phyloP scores from a whole-genome alignment of 2,888 invertebrate genomes.

The Rotaria macrura region DNA sequence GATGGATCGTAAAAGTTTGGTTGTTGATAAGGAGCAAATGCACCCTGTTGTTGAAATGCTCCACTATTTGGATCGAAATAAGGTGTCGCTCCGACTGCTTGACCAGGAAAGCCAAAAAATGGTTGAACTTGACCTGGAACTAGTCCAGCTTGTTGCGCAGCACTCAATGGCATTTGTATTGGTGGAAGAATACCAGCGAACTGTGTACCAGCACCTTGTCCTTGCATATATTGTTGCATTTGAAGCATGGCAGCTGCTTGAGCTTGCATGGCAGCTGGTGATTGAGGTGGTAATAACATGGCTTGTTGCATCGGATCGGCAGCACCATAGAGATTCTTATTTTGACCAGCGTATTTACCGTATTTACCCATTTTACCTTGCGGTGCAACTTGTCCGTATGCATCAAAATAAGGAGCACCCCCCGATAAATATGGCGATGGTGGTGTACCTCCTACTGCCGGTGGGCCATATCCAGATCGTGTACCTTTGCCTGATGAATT shows the following conservation, averaged over 20 bases:
- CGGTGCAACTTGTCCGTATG: neutral
- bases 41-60: conserved; percentile 13
- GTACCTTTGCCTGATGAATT: neutral
- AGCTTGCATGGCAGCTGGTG: neutral
- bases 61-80: neutral
- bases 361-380: neutral
- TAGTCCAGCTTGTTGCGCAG: conserved; percentile 2
- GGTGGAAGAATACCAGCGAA: conserved; percentile 17
- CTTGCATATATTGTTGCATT: conserved; percentile 21
- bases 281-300: conserved; percentile 10
- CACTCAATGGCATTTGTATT: neutral
- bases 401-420: neutral
- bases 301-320: neutral
- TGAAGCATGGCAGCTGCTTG: conserved; percentile 9
- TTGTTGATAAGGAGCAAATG: neutral
- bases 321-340: neutral
- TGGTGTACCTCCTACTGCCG: neutral
- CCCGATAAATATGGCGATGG: neutral
- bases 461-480: neutral
- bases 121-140: neutral
- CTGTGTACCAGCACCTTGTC: neutral
- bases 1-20: neutral
- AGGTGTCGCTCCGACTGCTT: neutral
- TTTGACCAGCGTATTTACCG: neutral
- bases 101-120: neutral